Base-by-base conservation (phyloP, 2,888 invertebrate species). In the Tachystola acroxantha region DNA sequence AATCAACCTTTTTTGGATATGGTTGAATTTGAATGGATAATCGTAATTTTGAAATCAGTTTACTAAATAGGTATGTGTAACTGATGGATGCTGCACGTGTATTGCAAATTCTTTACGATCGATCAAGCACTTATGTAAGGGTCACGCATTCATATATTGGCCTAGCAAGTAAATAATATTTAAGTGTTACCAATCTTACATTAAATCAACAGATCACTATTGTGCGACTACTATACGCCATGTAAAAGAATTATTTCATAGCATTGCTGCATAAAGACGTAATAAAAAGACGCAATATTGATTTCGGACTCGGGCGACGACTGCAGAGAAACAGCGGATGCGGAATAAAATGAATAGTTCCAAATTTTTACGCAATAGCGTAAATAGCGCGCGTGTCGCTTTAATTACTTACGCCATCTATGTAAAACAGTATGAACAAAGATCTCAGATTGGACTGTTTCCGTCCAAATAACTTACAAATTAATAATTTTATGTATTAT, bases 181-280 rank as follows among this genome's bases (percentile, higher is more conserved):
- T 78, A 80, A 78, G 78, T 84, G 79, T 88, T 87, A 88, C 87
- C 88, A 85, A 86, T 85, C 86, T 87, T 87, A 87, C 88, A 87
- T 88, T 86, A 80, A 48, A 77, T 75, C 70, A 87, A 87, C 86
- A 75, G 76, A 82, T 88, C 88, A 88, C 88, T 87, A 88, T n/a
- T 85, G 75, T 77, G 81, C 86, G 85, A 82, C 80, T 85, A 88
- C 82, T 82, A 77, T 74, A 86, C 85, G 82, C 86, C 86, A 84
- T 87, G 70, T 76, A 82, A 77, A 78, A 65, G 58, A 73, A 72
- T 72, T 76, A 66, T 82, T 78, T 87, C 88, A 88, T 88, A 84
- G 86, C 87, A 86, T 86, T 77, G 82, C 81, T 80, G 86, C 87
- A 88, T 86, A 81, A 62, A 77, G 73, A 73, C 79, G 80, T 74